phyloP scores from a whole-genome alignment of 2,113 vertebrate species.

The Phyllostomus discolor region DNA sequence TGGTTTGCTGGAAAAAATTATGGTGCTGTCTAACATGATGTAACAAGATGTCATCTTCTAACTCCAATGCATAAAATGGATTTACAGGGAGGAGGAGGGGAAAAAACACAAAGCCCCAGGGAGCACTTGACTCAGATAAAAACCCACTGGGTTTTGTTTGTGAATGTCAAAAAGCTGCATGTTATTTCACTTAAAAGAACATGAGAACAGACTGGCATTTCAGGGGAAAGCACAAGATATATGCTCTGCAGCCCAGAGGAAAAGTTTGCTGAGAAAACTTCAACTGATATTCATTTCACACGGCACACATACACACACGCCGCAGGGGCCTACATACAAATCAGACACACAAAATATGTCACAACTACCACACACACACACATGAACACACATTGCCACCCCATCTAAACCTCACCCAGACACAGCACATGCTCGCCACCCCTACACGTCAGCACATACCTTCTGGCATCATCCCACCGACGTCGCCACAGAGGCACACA shows the following conservation, averaged over 20 bases:
- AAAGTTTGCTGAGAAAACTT: not conserved
- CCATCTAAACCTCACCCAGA: not conserved
- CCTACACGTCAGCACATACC: not conserved
- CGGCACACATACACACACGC: not conserved
- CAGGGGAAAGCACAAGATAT: conserved; percentile 38
- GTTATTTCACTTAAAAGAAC: conserved; percentile 74
- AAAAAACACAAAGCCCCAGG: conserved; percentile 70
- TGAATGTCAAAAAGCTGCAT: conserved; percentile 61
- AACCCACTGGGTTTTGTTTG: conserved; percentile 53
- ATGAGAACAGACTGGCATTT: conserved; percentile 50
- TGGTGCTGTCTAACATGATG: conserved; percentile 78
- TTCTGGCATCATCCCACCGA: not conserved
- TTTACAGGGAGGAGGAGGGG: conserved; percentile 78
- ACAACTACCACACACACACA: not conserved
- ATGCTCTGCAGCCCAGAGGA: not conserved
- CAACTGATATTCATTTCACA: not conserved
- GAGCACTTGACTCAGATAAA: conserved; percentile 75
- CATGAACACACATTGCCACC: not conserved
- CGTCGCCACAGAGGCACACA: not conserved
- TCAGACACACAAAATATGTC: not conserved
- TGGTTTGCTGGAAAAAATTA: conserved; percentile 76
- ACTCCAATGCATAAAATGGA: conserved; percentile 79
- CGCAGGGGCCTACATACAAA: not conserved
- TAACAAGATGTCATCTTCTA: conserved; percentile 82
- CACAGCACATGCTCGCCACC: not conserved